Evolutionary conservation across 2,797 vertebrate species (phyloP), one percentile per base, ranked within the genome.

Genomic region (Malurus leucopterus): DNA sequence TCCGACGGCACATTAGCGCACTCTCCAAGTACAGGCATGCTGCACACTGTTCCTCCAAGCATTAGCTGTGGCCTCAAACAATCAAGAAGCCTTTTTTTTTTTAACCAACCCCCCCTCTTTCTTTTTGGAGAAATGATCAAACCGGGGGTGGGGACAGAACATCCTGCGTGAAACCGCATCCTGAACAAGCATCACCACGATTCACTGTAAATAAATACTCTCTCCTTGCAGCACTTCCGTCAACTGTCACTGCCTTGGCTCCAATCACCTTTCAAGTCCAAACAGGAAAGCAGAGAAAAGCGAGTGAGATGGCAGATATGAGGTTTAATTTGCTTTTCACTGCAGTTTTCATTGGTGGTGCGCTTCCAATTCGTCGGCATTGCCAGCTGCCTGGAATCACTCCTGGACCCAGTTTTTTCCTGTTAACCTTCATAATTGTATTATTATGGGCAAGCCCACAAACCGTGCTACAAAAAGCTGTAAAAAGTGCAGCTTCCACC

Each of bases 141-240:
- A 98, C 97, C 94, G 93, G 93, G 95, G 97, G 96, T 97, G 96
- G 97, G 98, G 97, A 97, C 97, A 97, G 96, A 97, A 98, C 98
- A 99, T 99, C 99, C 99, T 99, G 99, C 97, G 97, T 98, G 98
- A 99, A 99, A 99, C 98, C 98, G 98, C 99, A 99, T 99, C 98
- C 98, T 99, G 99, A 99, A 98, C 98, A 98, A 98, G 98, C 98
- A 98, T 98, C 96, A 97, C 98, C 98, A 98, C 97, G 96, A 98
- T 98, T 98, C 97, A 99, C 98, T 99, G 99, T 99, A 99, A 99
- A 99, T 99, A 99, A 99, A 99, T 98, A 98, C 97, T 98, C 98
- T 98, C 98, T 98, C 98, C 98, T 98, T 97, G 96, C 97, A 97
- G 95, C 95, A 97, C 98, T 99, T 99, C 99, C 98, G 98, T 98